phyloP scores from a whole-genome alignment of 1,140 invertebrate species.

The Drosophila nigromelanica region DNA sequence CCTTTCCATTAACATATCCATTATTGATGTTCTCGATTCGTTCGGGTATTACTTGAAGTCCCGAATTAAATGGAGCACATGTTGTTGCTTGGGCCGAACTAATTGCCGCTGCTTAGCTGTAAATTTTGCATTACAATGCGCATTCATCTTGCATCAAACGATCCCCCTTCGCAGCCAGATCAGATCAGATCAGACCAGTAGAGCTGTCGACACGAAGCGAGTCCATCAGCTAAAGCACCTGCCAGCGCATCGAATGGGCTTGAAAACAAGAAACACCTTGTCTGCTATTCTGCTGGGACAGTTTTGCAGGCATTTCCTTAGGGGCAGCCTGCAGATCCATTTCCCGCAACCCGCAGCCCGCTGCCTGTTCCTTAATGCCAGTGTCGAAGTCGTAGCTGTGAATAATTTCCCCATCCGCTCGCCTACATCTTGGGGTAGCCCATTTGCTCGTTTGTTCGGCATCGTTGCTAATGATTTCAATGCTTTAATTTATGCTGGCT shows the following conservation, averaged over 20 bases:
- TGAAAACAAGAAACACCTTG: constrained; percentile 61
- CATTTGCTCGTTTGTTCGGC: constrained; percentile 77
- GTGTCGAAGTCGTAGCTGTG: constrained; percentile 70
- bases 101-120: constrained; percentile 47
- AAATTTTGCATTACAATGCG: constrained; percentile 65
- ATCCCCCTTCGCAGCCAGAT: constrained; percentile 21
- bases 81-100: constrained; percentile 28
- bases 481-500: constrained; percentile 68
- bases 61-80: constrained; percentile 30
- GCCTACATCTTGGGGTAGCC: not conserved
- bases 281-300: constrained; percentile 46
- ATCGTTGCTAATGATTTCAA: constrained; percentile 78
- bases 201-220: constrained; percentile 44
- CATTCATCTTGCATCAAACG: constrained; percentile 58
- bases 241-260: constrained; percentile 61
- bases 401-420: constrained; percentile 82
- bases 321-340: not conserved
- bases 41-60: not conserved
- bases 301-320: constrained; percentile 39
- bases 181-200: constrained; percentile 39
- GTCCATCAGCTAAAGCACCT: constrained; percentile 54
- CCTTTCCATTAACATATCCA: not conserved
- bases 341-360: constrained; percentile 1
- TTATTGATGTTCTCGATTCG: constrained; percentile 15
- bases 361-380: constrained; percentile 49